These are phyloP conservation scores for Cisticola juncidis DNA, from an alignment of 2,113 vertebrate genomes.

Conservation along the genomic window DNA sequence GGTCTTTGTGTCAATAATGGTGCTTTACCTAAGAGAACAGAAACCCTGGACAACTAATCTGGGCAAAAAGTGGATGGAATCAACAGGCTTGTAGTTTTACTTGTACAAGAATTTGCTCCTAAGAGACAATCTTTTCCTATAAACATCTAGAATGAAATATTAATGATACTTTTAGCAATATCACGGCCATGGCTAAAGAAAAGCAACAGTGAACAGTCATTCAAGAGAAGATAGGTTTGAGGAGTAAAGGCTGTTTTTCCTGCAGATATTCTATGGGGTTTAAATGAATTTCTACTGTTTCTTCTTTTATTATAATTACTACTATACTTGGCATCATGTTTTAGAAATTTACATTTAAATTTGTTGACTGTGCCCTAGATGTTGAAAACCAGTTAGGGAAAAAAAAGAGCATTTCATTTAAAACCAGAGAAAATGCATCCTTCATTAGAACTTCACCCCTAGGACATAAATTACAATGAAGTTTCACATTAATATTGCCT, in stretches of 20 bases:
- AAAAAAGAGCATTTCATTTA: background rate
- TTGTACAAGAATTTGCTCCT: background rate
- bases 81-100: background rate
- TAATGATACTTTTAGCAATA: conserved; percentile 13
- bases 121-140: background rate
- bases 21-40: background rate
- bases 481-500: background rate
- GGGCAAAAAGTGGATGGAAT: background rate
- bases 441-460: background rate
- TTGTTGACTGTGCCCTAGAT: background rate
- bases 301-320: background rate
- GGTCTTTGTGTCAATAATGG: background rate
- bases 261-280: background rate
- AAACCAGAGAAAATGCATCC: background rate
- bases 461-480: background rate
- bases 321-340: background rate
- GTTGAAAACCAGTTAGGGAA: background rate
- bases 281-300: background rate
- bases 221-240: background rate
- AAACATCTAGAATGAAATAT: background rate
- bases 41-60: background rate
- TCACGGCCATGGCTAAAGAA: background rate
- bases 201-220: background rate
- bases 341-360: background rate
- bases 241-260: background rate